Base-by-base conservation (phyloP, 2,888 invertebrate species). In the Erannis defoliaria region DNA sequence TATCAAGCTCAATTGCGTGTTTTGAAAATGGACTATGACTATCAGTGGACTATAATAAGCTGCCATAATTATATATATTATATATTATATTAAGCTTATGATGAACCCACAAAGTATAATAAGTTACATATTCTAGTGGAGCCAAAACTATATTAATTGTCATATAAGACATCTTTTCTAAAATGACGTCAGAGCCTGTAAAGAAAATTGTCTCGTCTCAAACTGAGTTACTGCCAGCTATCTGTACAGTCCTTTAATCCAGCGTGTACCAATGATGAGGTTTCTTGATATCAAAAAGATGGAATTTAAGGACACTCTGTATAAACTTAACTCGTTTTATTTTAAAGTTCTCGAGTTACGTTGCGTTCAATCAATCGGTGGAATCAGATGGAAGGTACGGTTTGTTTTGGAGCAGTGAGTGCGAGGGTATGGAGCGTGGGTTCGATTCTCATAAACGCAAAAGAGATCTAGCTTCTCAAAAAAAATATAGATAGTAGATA, bases 281-380 rank as follows among this genome's bases (percentile, higher is more conserved):
- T 63, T 51, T 42, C 18, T 35, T 64, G 67, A 67, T 70, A 70
- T 70, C 66, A 67, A 62, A 55, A 57, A 62, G 65, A 55, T 66
- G 67, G 66, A 66, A 64, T 66, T 66, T 64, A 67, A 67, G 54
- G 61, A 64, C 53, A 60, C 59, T 3, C 37, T 33, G 38, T 50
- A 16, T 54, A 12, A 46, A 56, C 14, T 50, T 12, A 2, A 37
- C 6, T 37, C 19, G 8, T 26, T 61, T 55, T 49, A 38, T 61
- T 62, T 53, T 48, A 2, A 61, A 51, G 50, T 18, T 55, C 35
- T 62, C 62, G 43, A 37, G 62, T 62, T 62, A 54, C 55, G 35
- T 3, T 16, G 59, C 46, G 54, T 37, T 54, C 62, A 19, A 53
- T 53, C 62, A 57, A 53, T 57, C 56, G 40, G n/a, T 23, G 9